A percentile compares a stretch with the other conserved stretches of the same genome.
These are phyloP conservation scores for Acromyrmex heyeri DNA, from an alignment of 1,140 invertebrate genomes.

Conservation along the genomic window DNA sequence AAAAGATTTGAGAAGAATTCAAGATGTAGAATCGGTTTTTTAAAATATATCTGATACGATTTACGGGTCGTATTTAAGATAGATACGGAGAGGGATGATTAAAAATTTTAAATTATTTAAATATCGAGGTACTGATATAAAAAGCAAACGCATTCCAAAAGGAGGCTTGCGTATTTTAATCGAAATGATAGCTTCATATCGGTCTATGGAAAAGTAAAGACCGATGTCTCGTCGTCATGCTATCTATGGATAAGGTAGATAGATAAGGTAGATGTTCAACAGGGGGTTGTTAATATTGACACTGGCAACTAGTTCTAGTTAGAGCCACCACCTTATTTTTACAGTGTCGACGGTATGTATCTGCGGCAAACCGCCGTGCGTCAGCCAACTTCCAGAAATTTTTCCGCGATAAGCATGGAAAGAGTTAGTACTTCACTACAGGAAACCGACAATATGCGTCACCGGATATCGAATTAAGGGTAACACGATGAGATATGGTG, in stretches of 20 bases:
- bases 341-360: conserved; percentile 3
- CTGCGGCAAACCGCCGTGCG: not conserved
- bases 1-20: not conserved
- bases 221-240: conserved; percentile 2
- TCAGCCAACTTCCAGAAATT: conserved; percentile 28
- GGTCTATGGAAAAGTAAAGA: conserved; percentile 42
- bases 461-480: conserved; percentile 12
- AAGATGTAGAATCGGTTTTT: not conserved
- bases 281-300: conserved; percentile 71
- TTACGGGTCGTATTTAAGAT: not conserved
- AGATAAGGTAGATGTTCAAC: conserved; percentile 58
- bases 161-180: conserved; percentile 4
- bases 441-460: conserved; percentile 31
- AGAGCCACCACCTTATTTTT: conserved; percentile 38
- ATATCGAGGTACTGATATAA: not conserved
- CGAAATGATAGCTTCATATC: conserved; percentile 21
- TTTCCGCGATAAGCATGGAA: conserved; percentile 37
- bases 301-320: conserved; percentile 16
- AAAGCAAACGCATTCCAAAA: not conserved
- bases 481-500: not conserved
- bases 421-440: conserved; percentile 9
- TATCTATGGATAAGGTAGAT: conserved; percentile 23
- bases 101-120: not conserved
- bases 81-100: not conserved
- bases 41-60: not conserved